phyloP scores from a whole-genome alignment of 2,113 vertebrate species.

The Hippocampus mohnikei region DNA sequence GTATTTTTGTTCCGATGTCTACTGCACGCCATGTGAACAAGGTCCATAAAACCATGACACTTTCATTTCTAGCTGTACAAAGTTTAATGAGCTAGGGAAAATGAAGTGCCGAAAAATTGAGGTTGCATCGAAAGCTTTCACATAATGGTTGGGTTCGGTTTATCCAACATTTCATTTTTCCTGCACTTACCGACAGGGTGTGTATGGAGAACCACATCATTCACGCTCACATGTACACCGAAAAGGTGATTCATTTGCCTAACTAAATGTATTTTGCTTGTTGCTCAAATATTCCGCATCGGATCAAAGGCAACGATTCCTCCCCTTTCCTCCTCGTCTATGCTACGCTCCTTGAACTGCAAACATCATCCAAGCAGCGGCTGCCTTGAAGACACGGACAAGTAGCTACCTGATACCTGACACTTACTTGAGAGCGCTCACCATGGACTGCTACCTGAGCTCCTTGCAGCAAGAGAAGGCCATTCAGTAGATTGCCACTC shows the following conservation, averaged over 20 bases:
- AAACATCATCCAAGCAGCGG: slow-evolving; percentile 69
- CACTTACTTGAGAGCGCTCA: slow-evolving; percentile 63
- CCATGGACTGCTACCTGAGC: slow-evolving; percentile 52
- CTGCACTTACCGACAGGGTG: not conserved
- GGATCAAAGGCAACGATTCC: slow-evolving; percentile 59
- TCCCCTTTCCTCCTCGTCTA: slow-evolving; percentile 17
- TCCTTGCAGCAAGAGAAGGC: slow-evolving; percentile 38
- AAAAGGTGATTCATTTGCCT: not conserved
- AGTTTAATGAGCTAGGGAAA: not conserved
- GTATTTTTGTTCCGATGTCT: not conserved
- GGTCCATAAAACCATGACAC: too few relatives aligned
- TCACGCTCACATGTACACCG: not conserved
- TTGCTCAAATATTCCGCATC: slow-evolving; percentile 51
- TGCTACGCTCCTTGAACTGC: slow-evolving; percentile 47
- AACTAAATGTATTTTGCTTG: not conserved
- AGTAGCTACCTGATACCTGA: slow-evolving; percentile 72
- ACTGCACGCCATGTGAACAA: too few relatives aligned
- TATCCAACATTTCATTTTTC: not conserved
- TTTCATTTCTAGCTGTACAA: not conserved
- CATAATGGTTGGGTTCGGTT: not conserved
- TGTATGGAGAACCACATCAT: not conserved
- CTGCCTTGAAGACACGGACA: slow-evolving; percentile 70
- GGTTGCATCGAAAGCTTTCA: not conserved
- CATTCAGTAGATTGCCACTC: slow-evolving; percentile 37
- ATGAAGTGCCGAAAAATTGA: not conserved